Conservation (phyloP, 2,797 vertebrate species). For the Pachyuromys duprasi region DNA sequence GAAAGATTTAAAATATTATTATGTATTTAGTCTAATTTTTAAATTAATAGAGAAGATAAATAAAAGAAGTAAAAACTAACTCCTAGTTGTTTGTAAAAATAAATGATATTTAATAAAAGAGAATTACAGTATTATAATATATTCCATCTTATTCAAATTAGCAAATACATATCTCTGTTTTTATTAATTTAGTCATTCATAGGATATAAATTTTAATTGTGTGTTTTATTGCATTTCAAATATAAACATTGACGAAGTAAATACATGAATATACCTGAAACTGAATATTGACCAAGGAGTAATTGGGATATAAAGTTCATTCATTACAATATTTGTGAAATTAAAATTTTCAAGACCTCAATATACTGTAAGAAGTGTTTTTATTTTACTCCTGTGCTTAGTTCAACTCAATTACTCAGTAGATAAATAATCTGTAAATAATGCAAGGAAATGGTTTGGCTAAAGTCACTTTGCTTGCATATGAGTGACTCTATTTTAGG, state of each 20-base stretch:
- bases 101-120: background rate
- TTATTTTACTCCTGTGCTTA: slow-evolving; percentile 13
- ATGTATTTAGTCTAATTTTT: background rate
- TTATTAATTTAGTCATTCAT: background rate
- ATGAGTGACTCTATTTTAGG: background rate
- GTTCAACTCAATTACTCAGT: slow-evolving; percentile 58
- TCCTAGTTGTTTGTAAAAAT: background rate
- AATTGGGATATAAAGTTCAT: background rate
- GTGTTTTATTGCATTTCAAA: slow-evolving; percentile 6
- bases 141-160: background rate
- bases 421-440: slow-evolving; percentile 67
- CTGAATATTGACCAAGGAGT: background rate
- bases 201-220: slow-evolving; percentile 10
- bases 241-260: background rate
- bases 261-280: background rate
- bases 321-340: background rate
- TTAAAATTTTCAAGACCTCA: slow-evolving; percentile 33
- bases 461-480: background rate
- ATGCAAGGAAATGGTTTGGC: slow-evolving; percentile 24
- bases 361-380: background rate
- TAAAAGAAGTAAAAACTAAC: background rate
- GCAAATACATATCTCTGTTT: background rate
- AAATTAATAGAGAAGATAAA: background rate
- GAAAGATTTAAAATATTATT: background rate
- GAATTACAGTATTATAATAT: background rate